Evolutionary conservation across 2,797 vertebrate genomes (phyloP).

Genomic region (Danionella dracula): DNA sequence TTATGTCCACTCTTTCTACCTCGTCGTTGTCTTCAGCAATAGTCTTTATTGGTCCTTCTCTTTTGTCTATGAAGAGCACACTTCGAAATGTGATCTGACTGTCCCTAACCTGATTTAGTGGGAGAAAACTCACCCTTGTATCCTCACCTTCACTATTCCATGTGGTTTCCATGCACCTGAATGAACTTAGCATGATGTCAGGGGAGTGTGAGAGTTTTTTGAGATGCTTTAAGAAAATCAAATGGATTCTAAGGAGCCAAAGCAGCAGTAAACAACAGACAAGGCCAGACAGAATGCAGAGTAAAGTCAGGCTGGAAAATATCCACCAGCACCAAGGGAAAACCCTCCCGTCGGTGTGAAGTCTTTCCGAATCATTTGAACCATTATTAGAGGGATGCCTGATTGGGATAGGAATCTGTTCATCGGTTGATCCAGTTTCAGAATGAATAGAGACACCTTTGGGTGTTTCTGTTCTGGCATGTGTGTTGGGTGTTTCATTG

Average conservation of each 20-base stretch:
- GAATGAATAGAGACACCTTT: too few relatives aligned
- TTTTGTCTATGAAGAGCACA: slow-evolving; percentile 44
- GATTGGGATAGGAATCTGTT: not conserved
- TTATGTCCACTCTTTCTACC: not conserved
- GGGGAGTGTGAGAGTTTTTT: not conserved
- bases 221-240: slow-evolving; percentile 49
- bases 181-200: not conserved
- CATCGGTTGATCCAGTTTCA: too few relatives aligned
- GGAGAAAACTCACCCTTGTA: not conserved
- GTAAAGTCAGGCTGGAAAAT: slow-evolving; percentile 40
- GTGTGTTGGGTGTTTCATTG: too few relatives aligned
- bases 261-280: slow-evolving; percentile 17
- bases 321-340: slow-evolving; percentile 60
- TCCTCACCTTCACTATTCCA: not conserved
- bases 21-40: too few relatives aligned
- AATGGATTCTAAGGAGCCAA: slow-evolving; percentile 50
- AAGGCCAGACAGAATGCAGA: slow-evolving; percentile 31
- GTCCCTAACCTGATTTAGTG: slow-evolving; percentile 22
- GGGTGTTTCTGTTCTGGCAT: too few relatives aligned
- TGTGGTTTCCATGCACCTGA: slow-evolving; percentile 17
- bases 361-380: not conserved
- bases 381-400: not conserved
- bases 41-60: slow-evolving; percentile 43
- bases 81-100: slow-evolving; percentile 44
- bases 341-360: fast-evolving